These are phyloP conservation scores for Hylaeus volcanicus DNA, from an alignment of 1,140 invertebrate species.

Conservation along the genomic window DNA sequence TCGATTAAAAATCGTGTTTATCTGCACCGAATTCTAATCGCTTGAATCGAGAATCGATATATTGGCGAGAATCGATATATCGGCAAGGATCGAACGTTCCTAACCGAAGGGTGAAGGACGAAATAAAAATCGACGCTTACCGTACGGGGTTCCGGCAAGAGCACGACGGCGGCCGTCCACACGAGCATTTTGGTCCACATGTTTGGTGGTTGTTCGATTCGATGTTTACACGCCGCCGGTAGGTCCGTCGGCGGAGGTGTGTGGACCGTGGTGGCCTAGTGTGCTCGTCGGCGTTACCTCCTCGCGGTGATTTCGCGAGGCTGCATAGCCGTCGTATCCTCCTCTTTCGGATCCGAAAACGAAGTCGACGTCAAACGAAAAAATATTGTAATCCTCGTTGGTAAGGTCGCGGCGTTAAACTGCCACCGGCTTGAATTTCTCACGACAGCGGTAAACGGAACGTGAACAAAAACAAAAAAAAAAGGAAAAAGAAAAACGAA, in stretches of 20 bases:
- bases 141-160: conserved; percentile 70
- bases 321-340: conserved; percentile 66
- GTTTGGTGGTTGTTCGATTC: conserved; percentile 68
- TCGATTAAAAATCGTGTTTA: no score
- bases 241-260: conserved; percentile 50
- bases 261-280: conserved; percentile 50
- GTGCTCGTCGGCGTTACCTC: conserved; percentile 71
- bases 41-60: no score
- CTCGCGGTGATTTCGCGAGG: conserved; percentile 67
- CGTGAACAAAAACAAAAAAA: background rate
- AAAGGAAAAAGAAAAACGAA: conserved; percentile 2
- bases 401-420: background rate
- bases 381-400: conserved; percentile 5
- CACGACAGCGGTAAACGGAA: background rate
- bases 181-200: conserved; percentile 78
- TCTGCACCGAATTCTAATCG: no score
- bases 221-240: conserved; percentile 72
- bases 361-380: background rate
- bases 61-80: no score
- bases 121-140: conserved; percentile 65
- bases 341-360: background rate
- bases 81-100: no score
- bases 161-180: conserved; percentile 74
- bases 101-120: background rate
- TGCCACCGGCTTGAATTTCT: background rate